These are phyloP conservation scores for Microtus oregoni DNA, from an alignment of 2,113 vertebrate genomes.

Conservation along the genomic window DNA sequence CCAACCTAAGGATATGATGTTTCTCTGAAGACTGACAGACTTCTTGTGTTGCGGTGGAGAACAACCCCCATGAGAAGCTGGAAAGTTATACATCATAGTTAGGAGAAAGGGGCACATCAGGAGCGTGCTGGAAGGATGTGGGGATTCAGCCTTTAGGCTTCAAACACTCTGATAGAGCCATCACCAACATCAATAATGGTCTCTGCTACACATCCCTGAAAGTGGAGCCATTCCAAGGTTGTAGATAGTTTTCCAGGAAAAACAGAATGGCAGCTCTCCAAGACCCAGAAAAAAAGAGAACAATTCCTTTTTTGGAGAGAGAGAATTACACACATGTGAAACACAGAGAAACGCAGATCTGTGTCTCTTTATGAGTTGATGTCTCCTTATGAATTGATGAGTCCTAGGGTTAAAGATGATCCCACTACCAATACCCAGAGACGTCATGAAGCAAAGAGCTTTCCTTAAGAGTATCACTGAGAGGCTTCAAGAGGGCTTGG, in stretches of 20 bases:
- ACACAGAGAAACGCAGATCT: neutral
- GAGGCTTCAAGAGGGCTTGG: neutral
- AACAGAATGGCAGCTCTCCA: conserved; percentile 44
- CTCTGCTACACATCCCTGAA: neutral
- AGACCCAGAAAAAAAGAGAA: neutral
- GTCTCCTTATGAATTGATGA: neutral
- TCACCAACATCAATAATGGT: neutral
- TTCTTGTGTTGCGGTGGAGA: neutral
- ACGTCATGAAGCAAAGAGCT: neutral
- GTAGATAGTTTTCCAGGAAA: conserved; percentile 70
- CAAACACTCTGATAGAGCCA: neutral
- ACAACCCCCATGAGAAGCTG: neutral
- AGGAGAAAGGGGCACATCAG: neutral
- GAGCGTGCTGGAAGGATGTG: neutral
- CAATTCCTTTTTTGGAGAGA: conserved; percentile 66
- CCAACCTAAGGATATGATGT: neutral
- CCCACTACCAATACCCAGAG: neutral
- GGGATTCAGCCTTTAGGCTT: neutral
- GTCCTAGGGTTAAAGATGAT: neutral
- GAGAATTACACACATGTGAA: conserved; percentile 24
- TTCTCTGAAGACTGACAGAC: neutral
- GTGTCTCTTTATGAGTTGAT: neutral
- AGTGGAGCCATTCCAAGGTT: conserved; percentile 15
- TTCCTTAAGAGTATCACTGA: neutral
- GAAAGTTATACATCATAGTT: neutral